Evolutionary conservation across 2,888 invertebrate species (phyloP).

Genomic region (Frankliniella fusca): DNA sequence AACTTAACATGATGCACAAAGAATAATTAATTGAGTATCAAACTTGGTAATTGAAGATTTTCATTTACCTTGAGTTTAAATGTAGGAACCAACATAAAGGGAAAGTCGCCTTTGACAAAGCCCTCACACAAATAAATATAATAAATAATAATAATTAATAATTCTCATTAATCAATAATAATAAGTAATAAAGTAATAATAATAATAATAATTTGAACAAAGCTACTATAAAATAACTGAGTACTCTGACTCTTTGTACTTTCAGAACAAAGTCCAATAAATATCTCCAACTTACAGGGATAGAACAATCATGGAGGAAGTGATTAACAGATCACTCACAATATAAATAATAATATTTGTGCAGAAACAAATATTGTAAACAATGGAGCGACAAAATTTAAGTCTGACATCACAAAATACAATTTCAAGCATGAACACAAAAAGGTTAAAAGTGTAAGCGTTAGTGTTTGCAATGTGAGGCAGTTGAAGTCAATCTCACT

Average conservation of each 20-base stretch:
- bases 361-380: constrained; percentile 1
- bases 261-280: constrained; percentile 26
- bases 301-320: not conserved
- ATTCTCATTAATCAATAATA: not conserved
- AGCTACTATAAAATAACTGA: constrained; percentile 22
- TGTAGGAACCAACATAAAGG: constrained; percentile 15
- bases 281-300: not conserved
- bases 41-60: not conserved
- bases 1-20: constrained; percentile 10
- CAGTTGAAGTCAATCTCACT: not conserved
- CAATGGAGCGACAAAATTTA: not conserved
- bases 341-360: not conserved
- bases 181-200: not conserved
- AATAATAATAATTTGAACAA: constrained; percentile 20
- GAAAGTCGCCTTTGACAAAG: not conserved
- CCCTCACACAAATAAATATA: not conserved
- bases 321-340: not conserved
- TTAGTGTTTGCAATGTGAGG: constrained; percentile 10
- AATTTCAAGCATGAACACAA: not conserved
- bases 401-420: not conserved
- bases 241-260: constrained; percentile 24
- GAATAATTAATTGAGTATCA: not conserved
- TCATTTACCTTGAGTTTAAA: not conserved
- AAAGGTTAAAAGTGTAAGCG: not conserved
- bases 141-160: not conserved